These are phyloP conservation scores for Taeniopygia guttata DNA, from an alignment of 2,797 vertebrate species.

Conservation along the genomic window DNA sequence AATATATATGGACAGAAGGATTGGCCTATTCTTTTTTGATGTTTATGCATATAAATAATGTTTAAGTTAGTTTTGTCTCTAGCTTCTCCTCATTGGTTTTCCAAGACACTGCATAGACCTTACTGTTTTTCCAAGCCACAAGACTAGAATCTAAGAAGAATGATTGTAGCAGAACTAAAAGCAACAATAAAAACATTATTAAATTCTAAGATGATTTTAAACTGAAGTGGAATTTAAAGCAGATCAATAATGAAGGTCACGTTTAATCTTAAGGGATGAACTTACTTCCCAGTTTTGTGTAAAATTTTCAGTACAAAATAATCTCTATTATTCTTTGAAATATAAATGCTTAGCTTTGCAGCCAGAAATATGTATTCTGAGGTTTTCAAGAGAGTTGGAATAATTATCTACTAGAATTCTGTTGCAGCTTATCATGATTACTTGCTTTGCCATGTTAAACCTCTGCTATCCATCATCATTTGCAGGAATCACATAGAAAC, in stretches of 20 bases:
- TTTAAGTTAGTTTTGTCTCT: neutral
- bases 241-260: neutral
- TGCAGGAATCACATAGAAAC: neutral
- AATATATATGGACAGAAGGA: neutral
- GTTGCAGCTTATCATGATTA: neutral
- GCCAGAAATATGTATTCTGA: neutral
- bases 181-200: neutral
- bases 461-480: neutral
- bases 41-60: neutral
- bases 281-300: neutral
- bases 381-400: neutral
- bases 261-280: neutral
- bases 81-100: neutral
- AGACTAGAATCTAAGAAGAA: neutral
- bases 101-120: neutral
- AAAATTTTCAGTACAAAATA: neutral
- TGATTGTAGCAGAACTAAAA: neutral
- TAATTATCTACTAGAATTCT: neutral
- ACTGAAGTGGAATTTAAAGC: neutral
- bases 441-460: neutral
- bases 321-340: neutral
- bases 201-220: neutral
- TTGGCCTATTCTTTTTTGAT: neutral
- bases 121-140: neutral
- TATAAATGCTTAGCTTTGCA: neutral